Conservation (phyloP, 2,797 vertebrate genomes). For the Onychomys arenicola region DNA sequence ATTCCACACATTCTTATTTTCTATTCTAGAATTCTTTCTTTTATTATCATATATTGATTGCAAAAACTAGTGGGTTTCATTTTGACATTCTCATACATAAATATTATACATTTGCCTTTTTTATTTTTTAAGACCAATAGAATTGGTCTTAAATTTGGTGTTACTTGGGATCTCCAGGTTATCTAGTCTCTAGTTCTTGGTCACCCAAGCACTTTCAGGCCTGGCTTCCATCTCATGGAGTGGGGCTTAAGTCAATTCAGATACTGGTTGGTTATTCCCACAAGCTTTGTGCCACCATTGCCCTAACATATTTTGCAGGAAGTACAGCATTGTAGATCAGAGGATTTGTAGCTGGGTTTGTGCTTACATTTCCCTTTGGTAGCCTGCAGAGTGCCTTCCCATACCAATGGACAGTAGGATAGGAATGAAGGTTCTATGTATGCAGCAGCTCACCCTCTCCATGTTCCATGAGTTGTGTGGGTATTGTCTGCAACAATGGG, state of each 20-base stretch:
- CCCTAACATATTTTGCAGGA: not conserved
- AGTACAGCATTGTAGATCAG: not conserved
- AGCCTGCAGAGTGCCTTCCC: not conserved
- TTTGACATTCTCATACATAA: not conserved
- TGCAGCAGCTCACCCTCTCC: not conserved
- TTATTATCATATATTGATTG: not conserved
- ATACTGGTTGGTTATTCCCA: not conserved
- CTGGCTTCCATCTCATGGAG: too few relatives aligned
- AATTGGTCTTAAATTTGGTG: too few relatives aligned
- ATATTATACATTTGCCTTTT: not conserved
- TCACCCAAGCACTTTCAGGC: not conserved
- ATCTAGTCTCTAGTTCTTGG: not conserved
- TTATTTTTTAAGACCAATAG: not conserved
- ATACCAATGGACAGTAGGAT: not conserved
- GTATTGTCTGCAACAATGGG: not conserved
- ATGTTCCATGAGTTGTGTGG: not conserved
- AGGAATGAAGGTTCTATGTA: not conserved
- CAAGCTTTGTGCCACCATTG: not conserved
- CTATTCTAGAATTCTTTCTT: not conserved
- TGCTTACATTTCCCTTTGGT: not conserved
- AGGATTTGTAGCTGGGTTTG: not conserved
- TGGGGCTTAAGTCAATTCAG: not conserved
- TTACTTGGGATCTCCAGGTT: not conserved
- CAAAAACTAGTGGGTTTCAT: not conserved
- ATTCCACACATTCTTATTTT: not conserved